phyloP scores from a whole-genome alignment of 1,140 invertebrate genomes.

The Latrodectus geometricus region DNA sequence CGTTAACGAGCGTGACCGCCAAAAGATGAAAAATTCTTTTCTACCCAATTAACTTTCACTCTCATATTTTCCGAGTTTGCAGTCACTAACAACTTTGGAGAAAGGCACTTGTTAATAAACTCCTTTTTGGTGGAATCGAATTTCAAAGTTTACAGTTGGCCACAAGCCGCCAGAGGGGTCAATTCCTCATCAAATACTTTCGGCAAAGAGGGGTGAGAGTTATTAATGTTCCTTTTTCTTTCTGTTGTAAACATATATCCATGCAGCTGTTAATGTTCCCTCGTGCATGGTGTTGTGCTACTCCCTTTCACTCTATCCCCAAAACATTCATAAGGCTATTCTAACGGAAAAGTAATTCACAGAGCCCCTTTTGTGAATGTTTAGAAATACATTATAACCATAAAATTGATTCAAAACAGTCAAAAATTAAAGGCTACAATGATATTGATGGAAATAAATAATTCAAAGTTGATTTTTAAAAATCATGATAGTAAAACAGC shows the following conservation, averaged over 20 bases:
- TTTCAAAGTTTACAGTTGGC: slow-evolving; percentile 32
- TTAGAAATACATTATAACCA: neutral
- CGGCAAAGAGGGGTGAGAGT: neutral
- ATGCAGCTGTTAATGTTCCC: neutral
- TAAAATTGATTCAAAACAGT: neutral
- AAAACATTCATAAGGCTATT: neutral
- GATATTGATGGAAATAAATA: too few species aligned
- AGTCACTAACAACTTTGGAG: neutral
- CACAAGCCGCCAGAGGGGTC: slow-evolving; percentile 1
- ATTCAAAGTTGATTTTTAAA: too few species aligned
- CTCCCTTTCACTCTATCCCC: neutral
- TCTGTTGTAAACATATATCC: neutral
- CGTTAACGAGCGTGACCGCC: slow-evolving; percentile 8
- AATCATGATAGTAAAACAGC: too few species aligned
- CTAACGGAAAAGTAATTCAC: neutral
- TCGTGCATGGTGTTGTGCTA: neutral
- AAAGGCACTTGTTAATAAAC: slow-evolving; percentile 16
- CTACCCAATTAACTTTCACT: neutral
- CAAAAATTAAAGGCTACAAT: too few species aligned
- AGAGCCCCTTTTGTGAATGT: neutral
- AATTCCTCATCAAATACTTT: neutral
- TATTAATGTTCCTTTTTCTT: neutral
- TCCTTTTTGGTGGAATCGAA: slow-evolving; percentile 1
- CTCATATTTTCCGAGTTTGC: neutral
- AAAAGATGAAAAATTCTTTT: neutral